Conservation (phyloP, 2,113 vertebrate species). For the Formicarius rufipectus region DNA sequence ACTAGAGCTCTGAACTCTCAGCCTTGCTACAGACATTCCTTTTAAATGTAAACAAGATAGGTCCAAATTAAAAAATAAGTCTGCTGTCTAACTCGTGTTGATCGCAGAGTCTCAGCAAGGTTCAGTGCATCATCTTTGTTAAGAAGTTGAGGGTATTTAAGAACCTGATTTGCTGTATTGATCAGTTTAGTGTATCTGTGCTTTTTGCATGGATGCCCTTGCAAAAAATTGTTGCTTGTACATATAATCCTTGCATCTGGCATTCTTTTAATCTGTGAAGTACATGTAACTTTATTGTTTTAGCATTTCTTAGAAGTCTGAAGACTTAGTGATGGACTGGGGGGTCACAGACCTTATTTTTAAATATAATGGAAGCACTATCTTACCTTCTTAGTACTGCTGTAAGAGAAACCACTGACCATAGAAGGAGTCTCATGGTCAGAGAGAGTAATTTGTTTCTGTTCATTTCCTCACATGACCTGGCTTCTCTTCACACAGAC, state of each 20-base stretch:
- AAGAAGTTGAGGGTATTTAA: background rate
- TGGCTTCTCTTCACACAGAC: background rate
- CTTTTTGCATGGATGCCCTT: background rate
- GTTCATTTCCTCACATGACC: background rate
- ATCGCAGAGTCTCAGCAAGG: background rate
- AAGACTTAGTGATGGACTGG: background rate
- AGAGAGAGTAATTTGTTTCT: background rate
- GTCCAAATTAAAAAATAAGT: background rate
- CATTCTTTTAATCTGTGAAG: background rate
- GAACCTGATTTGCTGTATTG: background rate
- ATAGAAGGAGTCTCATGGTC: background rate
- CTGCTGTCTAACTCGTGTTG: rapidly evolving
- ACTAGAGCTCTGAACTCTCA: background rate
- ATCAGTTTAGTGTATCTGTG: background rate
- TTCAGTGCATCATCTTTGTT: background rate
- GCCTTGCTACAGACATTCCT: background rate
- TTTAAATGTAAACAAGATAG: background rate
- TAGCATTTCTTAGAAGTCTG: background rate
- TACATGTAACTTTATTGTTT: background rate
- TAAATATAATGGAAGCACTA: background rate
- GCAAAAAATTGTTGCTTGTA: background rate
- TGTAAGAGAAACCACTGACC: background rate
- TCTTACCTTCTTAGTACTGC: background rate
- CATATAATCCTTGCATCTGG: background rate
- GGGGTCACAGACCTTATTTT: background rate